A percentile compares a stretch with the other conserved stretches of the same genome.
Conservation (phyloP, 2,888 invertebrate genomes). For the Parnassius smintheus region DNA sequence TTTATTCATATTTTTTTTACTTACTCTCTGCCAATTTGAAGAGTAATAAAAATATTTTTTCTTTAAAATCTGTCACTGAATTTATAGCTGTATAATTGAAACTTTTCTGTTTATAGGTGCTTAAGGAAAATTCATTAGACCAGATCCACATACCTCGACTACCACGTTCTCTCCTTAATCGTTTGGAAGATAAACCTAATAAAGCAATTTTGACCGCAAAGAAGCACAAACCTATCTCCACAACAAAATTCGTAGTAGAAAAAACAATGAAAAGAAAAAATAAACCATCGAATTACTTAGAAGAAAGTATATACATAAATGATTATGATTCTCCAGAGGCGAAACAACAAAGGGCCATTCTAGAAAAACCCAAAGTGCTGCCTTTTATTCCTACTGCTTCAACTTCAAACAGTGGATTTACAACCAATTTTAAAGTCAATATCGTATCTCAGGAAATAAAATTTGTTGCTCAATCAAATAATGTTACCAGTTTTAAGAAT, state of each 20-base stretch:
- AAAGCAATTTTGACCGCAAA: slow-evolving; percentile 35
- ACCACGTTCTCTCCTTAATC: slow-evolving; percentile 52
- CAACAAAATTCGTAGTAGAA: slow-evolving; percentile 62
- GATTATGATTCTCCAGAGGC: slow-evolving; percentile 38
- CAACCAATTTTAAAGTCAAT: slow-evolving; percentile 67
- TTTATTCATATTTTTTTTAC: no score
- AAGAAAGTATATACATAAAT: slow-evolving; percentile 68
- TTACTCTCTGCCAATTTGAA: no score
- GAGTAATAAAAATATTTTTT: no score
- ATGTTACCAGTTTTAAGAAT: slow-evolving; percentile 56
- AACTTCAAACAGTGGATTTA: slow-evolving; percentile 63
- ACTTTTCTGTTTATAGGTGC: slow-evolving; percentile 45
- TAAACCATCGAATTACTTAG: slow-evolving; percentile 69
- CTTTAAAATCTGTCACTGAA: no score
- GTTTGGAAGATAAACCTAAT: slow-evolving; percentile 55
- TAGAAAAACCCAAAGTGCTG: slow-evolving; percentile 59
- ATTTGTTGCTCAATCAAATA: slow-evolving; percentile 57
- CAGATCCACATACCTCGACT: slow-evolving; percentile 57
- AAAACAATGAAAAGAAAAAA: slow-evolving; percentile 49
- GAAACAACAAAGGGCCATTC: slow-evolving; percentile 42
- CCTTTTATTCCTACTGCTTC: slow-evolving; percentile 65
- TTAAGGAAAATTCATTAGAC: slow-evolving; percentile 52
- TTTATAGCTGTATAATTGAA: not conserved
- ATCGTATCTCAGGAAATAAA: slow-evolving; percentile 54
- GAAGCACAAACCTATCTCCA: slow-evolving; percentile 50